These are phyloP conservation scores for Ursus arctos DNA, from an alignment of 2,113 vertebrate species.

Conservation along the genomic window DNA sequence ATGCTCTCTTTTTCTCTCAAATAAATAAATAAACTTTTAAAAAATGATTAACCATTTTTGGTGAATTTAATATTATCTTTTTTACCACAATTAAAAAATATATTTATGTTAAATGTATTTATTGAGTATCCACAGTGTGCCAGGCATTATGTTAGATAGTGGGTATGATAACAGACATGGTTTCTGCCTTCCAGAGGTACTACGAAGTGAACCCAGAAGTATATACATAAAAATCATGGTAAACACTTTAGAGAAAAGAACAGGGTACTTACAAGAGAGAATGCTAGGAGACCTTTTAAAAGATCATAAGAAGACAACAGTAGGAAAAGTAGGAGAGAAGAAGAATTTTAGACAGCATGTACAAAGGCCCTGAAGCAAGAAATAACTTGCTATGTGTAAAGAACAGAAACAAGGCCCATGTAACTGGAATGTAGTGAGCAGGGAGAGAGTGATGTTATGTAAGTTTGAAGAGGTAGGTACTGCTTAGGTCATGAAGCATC, in stretches of 20 bases:
- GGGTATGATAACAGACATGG: not conserved
- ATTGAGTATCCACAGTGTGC: not conserved
- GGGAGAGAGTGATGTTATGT: not conserved
- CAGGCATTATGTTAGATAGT: not conserved
- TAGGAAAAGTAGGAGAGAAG: not conserved
- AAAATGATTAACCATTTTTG: not conserved
- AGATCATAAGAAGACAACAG: not conserved
- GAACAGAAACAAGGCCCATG: not conserved
- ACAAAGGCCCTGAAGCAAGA: not conserved
- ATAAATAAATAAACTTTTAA: no score
- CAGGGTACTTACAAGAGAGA: not conserved
- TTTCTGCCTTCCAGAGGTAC: not conserved
- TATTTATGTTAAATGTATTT: not conserved
- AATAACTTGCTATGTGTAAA: not conserved
- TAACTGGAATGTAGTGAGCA: not conserved
- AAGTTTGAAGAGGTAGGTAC: not conserved
- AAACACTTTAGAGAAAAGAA: not conserved
- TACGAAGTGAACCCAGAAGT: not conserved
- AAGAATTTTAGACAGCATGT: not conserved
- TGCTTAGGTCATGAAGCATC: not conserved
- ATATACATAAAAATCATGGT: not conserved
- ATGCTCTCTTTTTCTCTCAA: no score
- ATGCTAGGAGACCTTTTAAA: not conserved
- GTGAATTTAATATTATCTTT: conserved; percentile 5
- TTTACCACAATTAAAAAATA: not conserved